Evolutionary conservation across 2,797 vertebrate species (phyloP), one percentile per base, ranked within the genome.

Genomic region (Danio albolineatus): DNA sequence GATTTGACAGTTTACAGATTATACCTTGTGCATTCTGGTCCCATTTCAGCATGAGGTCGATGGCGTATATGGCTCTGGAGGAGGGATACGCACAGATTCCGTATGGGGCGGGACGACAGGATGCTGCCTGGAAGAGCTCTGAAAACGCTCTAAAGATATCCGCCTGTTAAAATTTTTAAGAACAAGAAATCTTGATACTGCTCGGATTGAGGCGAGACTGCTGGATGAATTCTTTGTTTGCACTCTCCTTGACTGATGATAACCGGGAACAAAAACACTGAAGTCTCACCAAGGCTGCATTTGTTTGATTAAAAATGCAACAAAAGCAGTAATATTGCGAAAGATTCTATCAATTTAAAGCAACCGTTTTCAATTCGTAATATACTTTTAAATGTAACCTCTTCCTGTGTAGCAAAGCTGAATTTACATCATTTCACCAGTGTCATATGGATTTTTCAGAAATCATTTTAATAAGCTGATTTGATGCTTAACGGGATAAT

Each of bases 31-130:
- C 69, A 2, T 44, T 49, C 14, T 65, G 41, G 4, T 84, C 72
- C 97, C 97, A 98, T 84, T 97, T 98, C 2, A 98, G 91, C 97
- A 98, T 98, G 82, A 98, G 88, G 87, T 98, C 97, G 4, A 96
- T 80, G 0, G 97, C 97, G 0, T 99, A 98, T 70, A 98, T 89
- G 0, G 97, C 97, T 65, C 97, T 92, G 17, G 97, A 98, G 0
- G 95, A 95, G 0, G 94, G 94, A 82, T 98, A 96, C 2, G 94
- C 76, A 0, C 94, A 94, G 66, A 99, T 90, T 0, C 97, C 97
- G 5, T 94, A 93, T 0, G 97, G 97, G 0, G 97, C 93, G 0
- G 95, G 95, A 41, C 94, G 94, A 44, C 94, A 92, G 0, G 95
- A 91, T 0, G 95, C 96, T 0, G 82, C 94, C 85, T 94, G 89